phyloP scores from a whole-genome alignment of 2,888 invertebrate genomes.

The Erpobdella octoculata region DNA sequence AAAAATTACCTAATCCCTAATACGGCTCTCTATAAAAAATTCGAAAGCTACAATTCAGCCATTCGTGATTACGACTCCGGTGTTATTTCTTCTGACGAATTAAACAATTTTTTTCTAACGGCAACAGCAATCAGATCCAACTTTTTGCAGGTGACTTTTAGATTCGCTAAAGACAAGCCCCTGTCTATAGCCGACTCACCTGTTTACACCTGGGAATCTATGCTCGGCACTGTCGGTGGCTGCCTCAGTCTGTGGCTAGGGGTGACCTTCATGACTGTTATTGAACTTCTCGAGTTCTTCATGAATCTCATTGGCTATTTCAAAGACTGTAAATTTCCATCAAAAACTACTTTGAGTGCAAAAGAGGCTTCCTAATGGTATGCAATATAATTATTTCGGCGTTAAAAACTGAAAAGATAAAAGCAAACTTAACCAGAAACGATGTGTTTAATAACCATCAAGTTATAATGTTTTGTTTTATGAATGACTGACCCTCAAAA shows the following conservation, averaged over 20 bases:
- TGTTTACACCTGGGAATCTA: background rate
- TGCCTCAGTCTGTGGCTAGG: constrained; percentile 26
- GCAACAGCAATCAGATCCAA: background rate
- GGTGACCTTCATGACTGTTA: constrained; percentile 7
- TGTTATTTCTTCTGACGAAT: background rate
- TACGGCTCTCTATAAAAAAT: background rate
- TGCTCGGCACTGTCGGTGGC: constrained; percentile 17
- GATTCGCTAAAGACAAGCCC: constrained; percentile 4
- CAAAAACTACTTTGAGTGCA: no score
- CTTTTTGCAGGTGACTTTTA: constrained; percentile 14
- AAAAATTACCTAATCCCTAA: background rate
- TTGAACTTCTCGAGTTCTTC: constrained; percentile 19
- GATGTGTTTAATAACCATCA: no score
- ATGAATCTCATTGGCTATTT: background rate
- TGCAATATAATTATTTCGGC: no score
- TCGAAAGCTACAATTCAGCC: background rate
- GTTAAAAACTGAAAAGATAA: no score
- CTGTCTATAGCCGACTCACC: background rate
- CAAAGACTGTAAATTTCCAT: background rate
- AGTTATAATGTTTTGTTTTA: no score
- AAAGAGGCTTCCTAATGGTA: no score
- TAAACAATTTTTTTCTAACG: background rate
- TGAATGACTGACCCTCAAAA: no score
- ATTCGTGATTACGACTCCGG: background rate
- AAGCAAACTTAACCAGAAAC: no score